These are phyloP conservation scores for Anthoscopus minutus DNA, from an alignment of 2,113 vertebrate genomes.

Conservation along the genomic window DNA sequence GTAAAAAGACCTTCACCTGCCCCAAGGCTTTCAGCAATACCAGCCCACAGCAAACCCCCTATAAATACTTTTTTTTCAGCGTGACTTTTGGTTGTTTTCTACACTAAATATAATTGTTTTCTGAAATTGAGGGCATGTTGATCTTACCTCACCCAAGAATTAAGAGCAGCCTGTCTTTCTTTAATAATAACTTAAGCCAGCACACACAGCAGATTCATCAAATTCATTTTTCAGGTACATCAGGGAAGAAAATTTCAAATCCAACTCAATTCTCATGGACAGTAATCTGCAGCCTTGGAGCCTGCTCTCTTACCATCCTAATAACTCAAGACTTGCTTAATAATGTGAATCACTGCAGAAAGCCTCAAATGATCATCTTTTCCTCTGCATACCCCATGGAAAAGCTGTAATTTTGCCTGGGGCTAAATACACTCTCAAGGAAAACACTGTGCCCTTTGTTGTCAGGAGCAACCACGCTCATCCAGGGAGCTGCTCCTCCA, in stretches of 20 bases:
- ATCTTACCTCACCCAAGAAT: not conserved
- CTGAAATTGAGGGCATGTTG: not conserved
- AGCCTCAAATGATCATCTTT: conserved; percentile 34
- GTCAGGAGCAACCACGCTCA: conserved; percentile 18
- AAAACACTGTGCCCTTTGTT: not conserved
- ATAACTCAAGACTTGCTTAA: conserved; percentile 30
- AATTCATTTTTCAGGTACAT: not conserved
- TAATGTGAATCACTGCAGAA: conserved; percentile 26
- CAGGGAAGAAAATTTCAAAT: conserved; percentile 31
- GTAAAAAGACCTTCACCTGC: not conserved
- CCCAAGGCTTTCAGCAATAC: not conserved
- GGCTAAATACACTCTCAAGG: not conserved
- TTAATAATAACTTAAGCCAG: conserved; percentile 29
- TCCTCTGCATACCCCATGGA: not conserved
- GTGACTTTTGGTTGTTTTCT: not conserved
- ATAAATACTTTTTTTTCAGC: not conserved
- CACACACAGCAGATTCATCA: not conserved
- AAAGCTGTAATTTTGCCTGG: conserved; percentile 35
- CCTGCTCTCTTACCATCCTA: conserved; percentile 28
- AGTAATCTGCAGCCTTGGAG: conserved; percentile 27
- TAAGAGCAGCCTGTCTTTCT: conserved; percentile 6
- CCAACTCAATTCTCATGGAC: not conserved
- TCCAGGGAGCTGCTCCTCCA: not conserved
- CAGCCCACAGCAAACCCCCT: not conserved
- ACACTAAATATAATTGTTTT: not conserved